Conservation (phyloP, 2,113 vertebrate species). For the Tyto alba region DNA sequence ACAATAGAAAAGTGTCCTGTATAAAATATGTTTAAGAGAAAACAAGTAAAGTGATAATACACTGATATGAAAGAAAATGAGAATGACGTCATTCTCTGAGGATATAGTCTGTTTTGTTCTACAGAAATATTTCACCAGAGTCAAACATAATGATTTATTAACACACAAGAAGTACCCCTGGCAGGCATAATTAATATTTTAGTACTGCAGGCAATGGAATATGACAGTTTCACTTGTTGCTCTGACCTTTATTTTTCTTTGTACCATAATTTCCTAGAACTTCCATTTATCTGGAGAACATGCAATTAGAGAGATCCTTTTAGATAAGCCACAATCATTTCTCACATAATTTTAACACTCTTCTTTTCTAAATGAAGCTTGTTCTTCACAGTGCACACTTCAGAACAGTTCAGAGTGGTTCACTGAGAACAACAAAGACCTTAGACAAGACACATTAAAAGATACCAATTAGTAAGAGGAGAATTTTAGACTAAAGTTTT, state of each 20-base stretch:
- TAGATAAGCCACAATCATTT: neutral
- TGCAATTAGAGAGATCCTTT: conserved; percentile 30
- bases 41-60: neutral
- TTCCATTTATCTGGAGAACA: conserved; percentile 24
- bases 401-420: neutral
- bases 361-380: neutral
- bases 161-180: neutral
- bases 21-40: neutral
- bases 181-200: conserved; percentile 56
- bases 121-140: neutral
- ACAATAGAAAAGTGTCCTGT: neutral
- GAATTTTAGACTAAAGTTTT: neutral
- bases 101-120: neutral
- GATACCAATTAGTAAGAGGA: neutral
- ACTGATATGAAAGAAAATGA: neutral
- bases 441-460: neutral
- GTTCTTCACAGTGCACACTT: neutral
- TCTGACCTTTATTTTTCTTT: conserved; percentile 52
- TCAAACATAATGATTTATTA: conserved; percentile 50
- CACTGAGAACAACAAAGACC: neutral
- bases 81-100: neutral
- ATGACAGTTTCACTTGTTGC: conserved; percentile 39
- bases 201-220: neutral
- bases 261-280: conserved; percentile 9
- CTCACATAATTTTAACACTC: neutral